Evolutionary conservation across 2,113 vertebrate species (phyloP).

Genomic region (Piprites chloris): DNA sequence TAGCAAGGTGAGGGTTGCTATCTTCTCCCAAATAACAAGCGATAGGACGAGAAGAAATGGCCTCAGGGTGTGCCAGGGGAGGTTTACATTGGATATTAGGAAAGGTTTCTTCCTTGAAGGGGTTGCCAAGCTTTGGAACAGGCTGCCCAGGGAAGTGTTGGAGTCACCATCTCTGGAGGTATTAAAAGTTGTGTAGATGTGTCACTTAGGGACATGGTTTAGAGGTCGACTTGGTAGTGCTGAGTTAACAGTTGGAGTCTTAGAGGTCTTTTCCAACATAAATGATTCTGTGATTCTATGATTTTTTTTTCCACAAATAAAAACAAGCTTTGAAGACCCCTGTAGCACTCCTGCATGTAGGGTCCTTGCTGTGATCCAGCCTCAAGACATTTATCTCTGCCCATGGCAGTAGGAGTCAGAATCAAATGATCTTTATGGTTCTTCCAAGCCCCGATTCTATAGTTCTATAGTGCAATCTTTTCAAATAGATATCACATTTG

Average conservation of each 20-base stretch:
- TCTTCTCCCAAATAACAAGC: not conserved
- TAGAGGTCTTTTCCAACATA: not conserved
- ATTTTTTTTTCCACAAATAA: not conserved
- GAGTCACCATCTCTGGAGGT: fast-evolving
- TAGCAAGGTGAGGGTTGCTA: fast-evolving
- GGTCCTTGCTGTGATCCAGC: not conserved
- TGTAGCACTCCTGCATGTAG: not conserved
- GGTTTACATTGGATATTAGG: not conserved
- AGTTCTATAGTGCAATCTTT: not conserved
- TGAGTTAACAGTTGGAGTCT: not conserved
- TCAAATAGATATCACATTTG: not conserved
- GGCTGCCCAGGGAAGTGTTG: not conserved
- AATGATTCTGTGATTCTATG: not conserved
- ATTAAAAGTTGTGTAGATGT: not conserved
- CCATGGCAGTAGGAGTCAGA: fast-evolving
- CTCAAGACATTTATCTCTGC: not conserved
- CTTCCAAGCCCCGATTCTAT: not conserved
- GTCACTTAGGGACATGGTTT: not conserved
- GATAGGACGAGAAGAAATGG: not conserved
- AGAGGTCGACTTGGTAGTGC: not conserved
- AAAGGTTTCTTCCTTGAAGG: not conserved
- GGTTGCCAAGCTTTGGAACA: not conserved
- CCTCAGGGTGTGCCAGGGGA: not conserved
- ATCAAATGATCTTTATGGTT: not conserved
- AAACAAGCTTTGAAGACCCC: not conserved